Evolutionary conservation across 2,113 vertebrate genomes (phyloP), one percentile per base, ranked within the genome.

Genomic region (Andinoacara biseriatus): DNA sequence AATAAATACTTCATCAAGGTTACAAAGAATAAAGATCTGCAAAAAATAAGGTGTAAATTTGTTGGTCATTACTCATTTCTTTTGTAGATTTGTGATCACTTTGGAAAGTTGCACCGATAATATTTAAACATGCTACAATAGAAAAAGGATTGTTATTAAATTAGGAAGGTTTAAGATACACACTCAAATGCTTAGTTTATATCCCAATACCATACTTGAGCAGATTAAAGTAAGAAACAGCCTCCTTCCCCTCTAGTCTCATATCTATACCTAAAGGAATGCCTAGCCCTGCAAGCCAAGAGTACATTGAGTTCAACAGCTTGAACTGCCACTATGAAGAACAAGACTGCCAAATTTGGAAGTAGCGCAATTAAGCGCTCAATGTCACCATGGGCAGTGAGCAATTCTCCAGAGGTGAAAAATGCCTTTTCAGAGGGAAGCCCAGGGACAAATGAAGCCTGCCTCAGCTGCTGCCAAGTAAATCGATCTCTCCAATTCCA

Each of bases 401-500:
- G 83, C 86, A 84, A 92, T 84, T 91, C 90, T 91, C 91, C 58
- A 89, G 92, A 89, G 93, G 86, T 77, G 20, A 91, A 91, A 94
- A 90, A 92, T 87, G 87, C 87, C 89, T 92, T 94, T 92, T 90
- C 88, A 86, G 89, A 91, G 88, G 89, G 90, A 94, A 92, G 91
- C 88, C 82, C 88, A 86, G 85, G 86, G 90, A 94, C 86, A 90
- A 92, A 90, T 90, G 91, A 90, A 93, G 91, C 67, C 90, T 83
- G 89, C 83, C 85, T 94, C 94, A 95, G 93, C 93, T 94, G 93
- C 93, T 92, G 90, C 76, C 56, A 86, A 74, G 92, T 93, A 95
- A 95, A 89, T 86, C 85, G 93, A 94, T 94, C 85, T 83, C 63
- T 78, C 83, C 89, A 83, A 80, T 83, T 89, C 91, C 90, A 94